Evolutionary conservation across 2,113 vertebrate species (phyloP), one percentile per base, ranked within the genome.

Genomic region (Gobius niger): DNA sequence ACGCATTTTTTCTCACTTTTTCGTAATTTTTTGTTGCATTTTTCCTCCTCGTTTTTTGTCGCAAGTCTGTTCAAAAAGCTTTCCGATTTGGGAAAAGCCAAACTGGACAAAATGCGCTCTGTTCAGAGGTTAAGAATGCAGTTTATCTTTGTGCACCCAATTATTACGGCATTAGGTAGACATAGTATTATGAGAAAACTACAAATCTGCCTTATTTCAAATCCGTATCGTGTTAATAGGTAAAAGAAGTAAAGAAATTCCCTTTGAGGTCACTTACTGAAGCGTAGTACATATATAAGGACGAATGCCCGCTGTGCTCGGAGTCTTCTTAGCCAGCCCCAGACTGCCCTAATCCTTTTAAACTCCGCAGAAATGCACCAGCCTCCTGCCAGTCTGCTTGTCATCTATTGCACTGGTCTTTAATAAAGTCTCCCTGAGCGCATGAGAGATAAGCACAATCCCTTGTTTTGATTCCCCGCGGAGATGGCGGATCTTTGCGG

Each of bases 381-480:
- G 75, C 78, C 47, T 68, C 68, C 72, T 77, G 71, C 52, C 81
- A 84, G 24, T 34, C 24, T 68, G 76, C 73, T 81, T 73, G 68
- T 86, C 85, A 82, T 82, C 77, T 82, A 51, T 78, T 76, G 65
- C 74, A 53, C 71, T 44, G 19, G 75, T 75, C 76, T 83, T 85
- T 84, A 82, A 87, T 87, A 85, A 85, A 88, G 83, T 84, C 73
- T 14, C 51, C 75, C 83, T 16, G 65, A 62, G 73, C 86, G 76
- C 72, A 71, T 1, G 68, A 46, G 77, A 86, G 84, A 83, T 86
- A 74, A 88, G 81, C 80, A 54, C 77, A 80, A 82, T 80, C 83
- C 78, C 68, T 77, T 86, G 70, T 85, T 85, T 76, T 86, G 81
- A 80, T 83, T 76, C 71, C 66, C 75, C 24, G 57, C 57, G 80